A percentile compares a stretch with the other conserved stretches of the same genome.
phyloP scores from a whole-genome alignment of 2,113 vertebrate species.

The Panthera uncia region DNA sequence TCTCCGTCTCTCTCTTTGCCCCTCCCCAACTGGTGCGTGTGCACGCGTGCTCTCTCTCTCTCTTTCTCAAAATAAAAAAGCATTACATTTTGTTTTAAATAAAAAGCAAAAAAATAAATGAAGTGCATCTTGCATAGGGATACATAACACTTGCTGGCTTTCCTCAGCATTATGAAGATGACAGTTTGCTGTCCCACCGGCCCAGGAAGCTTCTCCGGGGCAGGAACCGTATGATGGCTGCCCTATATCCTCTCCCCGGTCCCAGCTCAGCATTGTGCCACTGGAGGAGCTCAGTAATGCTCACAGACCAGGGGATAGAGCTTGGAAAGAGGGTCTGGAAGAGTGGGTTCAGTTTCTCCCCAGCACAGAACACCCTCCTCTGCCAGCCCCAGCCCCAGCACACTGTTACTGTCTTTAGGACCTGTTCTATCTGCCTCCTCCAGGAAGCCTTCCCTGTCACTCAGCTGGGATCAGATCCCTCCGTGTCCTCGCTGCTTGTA shows the following conservation, averaged over 20 bases:
- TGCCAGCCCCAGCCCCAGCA: neutral
- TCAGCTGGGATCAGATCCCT: neutral
- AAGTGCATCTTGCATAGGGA: neutral
- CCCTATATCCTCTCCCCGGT: neutral
- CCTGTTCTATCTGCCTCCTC: neutral
- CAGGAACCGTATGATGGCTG: rapidly evolving
- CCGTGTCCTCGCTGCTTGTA: neutral
- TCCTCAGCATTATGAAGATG: neutral
- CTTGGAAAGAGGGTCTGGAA: neutral
- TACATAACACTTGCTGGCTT: neutral
- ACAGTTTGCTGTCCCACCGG: neutral
- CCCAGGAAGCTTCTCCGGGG: neutral
- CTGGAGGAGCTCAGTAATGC: neutral
- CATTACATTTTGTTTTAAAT: too few relatives aligned
- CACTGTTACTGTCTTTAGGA: neutral
- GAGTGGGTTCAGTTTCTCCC: neutral
- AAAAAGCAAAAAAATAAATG: neutral
- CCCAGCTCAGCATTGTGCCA: neutral
- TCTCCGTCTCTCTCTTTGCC: too few relatives aligned
- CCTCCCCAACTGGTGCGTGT: too few relatives aligned
- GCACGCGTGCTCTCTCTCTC: rapidly evolving
- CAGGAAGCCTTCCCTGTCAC: neutral
- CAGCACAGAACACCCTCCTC: neutral
- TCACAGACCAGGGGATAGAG: neutral
- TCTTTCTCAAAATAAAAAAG: too few relatives aligned